A percentile compares a stretch with the other conserved stretches of the same genome.
Conservation (phyloP, 1,140 invertebrate species). For the Cydia pomonella region DNA sequence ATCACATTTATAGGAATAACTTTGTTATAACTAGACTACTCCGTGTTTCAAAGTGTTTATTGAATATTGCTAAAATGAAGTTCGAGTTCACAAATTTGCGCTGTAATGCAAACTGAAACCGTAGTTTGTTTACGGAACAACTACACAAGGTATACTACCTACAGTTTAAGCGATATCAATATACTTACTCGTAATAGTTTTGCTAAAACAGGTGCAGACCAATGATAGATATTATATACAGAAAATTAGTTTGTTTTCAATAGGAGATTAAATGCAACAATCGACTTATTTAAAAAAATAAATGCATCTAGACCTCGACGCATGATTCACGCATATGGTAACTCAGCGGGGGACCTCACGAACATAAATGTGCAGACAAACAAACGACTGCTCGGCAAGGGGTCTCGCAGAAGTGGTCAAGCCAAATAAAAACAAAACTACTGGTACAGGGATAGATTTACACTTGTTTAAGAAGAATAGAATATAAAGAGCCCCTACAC, state of each 20-base stretch:
- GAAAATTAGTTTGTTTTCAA: too few species aligned
- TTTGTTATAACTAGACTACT: not conserved
- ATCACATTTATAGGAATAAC: not conserved
- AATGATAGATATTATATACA: too few species aligned
- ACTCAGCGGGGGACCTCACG: not conserved
- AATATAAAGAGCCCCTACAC: not conserved
- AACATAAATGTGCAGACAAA: not conserved
- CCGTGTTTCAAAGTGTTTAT: not conserved
- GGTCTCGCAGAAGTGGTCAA: slow-evolving; percentile 1
- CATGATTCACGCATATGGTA: not conserved
- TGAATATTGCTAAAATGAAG: not conserved
- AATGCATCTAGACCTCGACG: not conserved
- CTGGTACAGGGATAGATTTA: not conserved
- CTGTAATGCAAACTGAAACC: not conserved
- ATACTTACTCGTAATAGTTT: not conserved
- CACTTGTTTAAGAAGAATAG: not conserved
- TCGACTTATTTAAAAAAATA: not conserved
- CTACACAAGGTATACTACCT: not conserved
- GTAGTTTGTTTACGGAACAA: not conserved
- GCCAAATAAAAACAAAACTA: not conserved
- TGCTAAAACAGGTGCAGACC: too few species aligned
- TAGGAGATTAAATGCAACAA: not conserved
- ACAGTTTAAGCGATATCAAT: not conserved
- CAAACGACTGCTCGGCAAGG: not conserved
- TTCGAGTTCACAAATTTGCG: not conserved